Percentiles rank a stretch among this genome's conserved stretches.
Conservation (phyloP, 2,888 invertebrate genomes). For the Tenthredo amoena region DNA sequence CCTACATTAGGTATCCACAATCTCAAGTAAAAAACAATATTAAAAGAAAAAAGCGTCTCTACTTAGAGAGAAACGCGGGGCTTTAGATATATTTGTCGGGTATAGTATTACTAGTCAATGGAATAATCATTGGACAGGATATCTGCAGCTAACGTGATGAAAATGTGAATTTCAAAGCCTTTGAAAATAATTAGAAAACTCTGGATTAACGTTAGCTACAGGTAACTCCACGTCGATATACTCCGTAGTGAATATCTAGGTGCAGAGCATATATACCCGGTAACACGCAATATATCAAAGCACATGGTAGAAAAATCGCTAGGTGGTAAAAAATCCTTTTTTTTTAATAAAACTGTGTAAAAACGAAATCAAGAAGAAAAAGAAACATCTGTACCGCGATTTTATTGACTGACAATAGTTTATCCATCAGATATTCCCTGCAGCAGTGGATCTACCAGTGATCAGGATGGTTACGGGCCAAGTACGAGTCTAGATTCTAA, state of each 20-base stretch:
- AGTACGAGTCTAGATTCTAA: conserved; percentile 82
- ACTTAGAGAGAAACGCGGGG: not conserved
- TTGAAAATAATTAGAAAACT: not conserved
- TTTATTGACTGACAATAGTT: not conserved
- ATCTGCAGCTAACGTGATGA: not conserved
- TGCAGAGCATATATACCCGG: not conserved
- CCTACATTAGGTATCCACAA: not conserved
- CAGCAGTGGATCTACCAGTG: conserved; percentile 81
- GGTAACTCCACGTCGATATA: not conserved
- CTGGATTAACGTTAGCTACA: not conserved
- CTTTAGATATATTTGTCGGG: not conserved
- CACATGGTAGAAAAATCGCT: not conserved
- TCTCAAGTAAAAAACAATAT: not conserved
- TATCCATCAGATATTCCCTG: conserved; percentile 75
- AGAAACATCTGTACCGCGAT: not conserved
- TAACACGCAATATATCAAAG: not conserved
- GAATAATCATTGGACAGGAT: not conserved
- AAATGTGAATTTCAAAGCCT: not conserved
- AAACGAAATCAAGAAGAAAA: not conserved
- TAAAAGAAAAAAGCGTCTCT: not conserved
- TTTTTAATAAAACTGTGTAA: not conserved
- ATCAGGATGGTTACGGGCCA: conserved; percentile 81
- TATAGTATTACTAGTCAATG: not conserved
- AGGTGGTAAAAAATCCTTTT: not conserved
- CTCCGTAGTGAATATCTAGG: not conserved